Evolutionary conservation across 1,140 invertebrate species (phyloP).

Genomic region (Mesaphorura yosii): DNA sequence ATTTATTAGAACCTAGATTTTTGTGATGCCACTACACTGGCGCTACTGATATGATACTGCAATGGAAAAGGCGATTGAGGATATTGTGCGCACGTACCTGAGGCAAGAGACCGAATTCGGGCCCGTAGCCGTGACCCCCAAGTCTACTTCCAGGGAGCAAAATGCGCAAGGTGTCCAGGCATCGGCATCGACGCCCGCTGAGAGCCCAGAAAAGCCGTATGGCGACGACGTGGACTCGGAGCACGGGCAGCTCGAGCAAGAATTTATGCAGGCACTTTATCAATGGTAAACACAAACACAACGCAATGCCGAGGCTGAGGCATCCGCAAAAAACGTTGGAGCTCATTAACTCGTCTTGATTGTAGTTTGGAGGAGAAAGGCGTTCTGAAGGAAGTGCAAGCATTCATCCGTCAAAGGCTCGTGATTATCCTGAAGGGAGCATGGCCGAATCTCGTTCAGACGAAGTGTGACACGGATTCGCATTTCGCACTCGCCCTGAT

Average conservation of each 20-base stretch:
- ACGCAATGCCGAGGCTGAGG: background rate
- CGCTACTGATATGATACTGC: too few species aligned
- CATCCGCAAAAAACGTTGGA: background rate
- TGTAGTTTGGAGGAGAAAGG: slow-evolving; percentile 23
- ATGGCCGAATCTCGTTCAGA: slow-evolving; percentile 20
- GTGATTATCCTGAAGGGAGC: slow-evolving; percentile 19
- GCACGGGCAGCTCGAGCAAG: slow-evolving; percentile 1
- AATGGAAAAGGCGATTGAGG: slow-evolving; percentile 7
- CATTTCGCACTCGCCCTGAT: slow-evolving; percentile 12
- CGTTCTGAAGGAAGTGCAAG: slow-evolving; percentile 23
- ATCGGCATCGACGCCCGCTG: too few species aligned
- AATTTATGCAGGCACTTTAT: background rate
- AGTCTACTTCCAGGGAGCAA: background rate
- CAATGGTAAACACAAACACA: background rate
- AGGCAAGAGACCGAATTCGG: background rate
- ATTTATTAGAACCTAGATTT: too few species aligned
- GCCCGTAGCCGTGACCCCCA: background rate
- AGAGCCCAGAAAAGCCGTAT: too few species aligned
- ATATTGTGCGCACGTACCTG: background rate
- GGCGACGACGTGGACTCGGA: background rate
- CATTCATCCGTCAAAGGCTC: slow-evolving; percentile 24
- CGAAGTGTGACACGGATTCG: background rate
- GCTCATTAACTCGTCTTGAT: background rate
- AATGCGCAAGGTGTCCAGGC: background rate
- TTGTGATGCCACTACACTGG: too few species aligned